Evolutionary conservation across 2,113 vertebrate genomes (phyloP), one percentile per base, ranked within the genome.

Genomic region (Aix galericulata): DNA sequence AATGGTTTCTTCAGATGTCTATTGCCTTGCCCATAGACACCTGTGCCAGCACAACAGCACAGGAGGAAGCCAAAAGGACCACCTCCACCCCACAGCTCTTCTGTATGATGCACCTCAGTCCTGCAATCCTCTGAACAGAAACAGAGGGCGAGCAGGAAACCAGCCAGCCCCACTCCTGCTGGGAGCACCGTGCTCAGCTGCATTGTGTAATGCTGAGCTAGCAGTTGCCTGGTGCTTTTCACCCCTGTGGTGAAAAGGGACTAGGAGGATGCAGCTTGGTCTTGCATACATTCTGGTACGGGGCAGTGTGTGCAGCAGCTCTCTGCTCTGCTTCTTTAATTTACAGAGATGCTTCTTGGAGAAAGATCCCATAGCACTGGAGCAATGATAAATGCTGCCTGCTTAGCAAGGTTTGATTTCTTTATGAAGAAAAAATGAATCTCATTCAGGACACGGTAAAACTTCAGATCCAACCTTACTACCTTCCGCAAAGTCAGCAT

Each of bases 11-110:
- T 21, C 46, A 48, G 46, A 22, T 48, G 46, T 48, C 20, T 22
- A 48, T 48, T 48, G 20, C 34, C 32, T 56, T 1, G 0, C 29
- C 29, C 46, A 42, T 2, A 0, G 34, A n/a, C 10, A 16, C 44
- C 32, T 44, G 53, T 11, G 16, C 26, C 21, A 58, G 23, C 48
- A 55, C 26, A 36, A 26, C 7, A 53, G 23, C 55, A 66, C 31
- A 36, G 38, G 17, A 66, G 27, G 17, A 17, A 3, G 7, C 20
- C 52, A 46, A n/a, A 40, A 82, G 44, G 46, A 63, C 23, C 11
- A n/a, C 14, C 12, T 21, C 17, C 53, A 86, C 6, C 26, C 46
- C 40, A 16, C 29, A 42, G n/a, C 52, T 67, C 42, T 67, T 48
- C 31, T 29, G 6, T 48, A 46, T 36, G 46, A 86, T 4, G 26